Base-by-base conservation (phyloP, 2,888 invertebrate genomes). In the Diaprepes abbreviatus region DNA sequence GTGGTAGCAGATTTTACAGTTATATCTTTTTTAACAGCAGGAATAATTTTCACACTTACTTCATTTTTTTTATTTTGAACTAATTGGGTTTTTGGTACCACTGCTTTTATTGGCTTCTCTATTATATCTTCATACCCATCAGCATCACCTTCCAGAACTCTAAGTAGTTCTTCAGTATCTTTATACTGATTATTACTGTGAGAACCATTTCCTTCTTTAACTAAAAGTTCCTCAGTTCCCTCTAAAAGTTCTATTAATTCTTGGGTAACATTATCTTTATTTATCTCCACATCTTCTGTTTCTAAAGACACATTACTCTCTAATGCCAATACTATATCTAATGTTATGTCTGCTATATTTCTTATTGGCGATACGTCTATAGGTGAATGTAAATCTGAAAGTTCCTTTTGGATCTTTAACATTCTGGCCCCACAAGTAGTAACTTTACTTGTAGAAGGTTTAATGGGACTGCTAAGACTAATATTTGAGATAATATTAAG, bases 201-300 rank as follows among this genome's bases (percentile, higher is more conserved):
- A 28, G 14, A 12, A 31, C 1, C 4, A 14, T 40, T 24, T 21
- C 12, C 16, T 58, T 14, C 16, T 14, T 19, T 31, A 24, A n/a
- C 14, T 33, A 21, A 17, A 48, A 9, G 36, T 14, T 60, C 48
- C 9, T 50, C 48, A n/a, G 48, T 50, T 12, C 58, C 57, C 36
- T 63, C 68, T n/a, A 68, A 40, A 38, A 67, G 55, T 1, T 63
- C 57, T 19, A 68, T 50, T 7, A 68, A 38, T 16, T 68, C 68
- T 24, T 68, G 55, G n/a, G 68, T 63, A 12, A 35, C 28, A 50
- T 60, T 67, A 43, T 48, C n/a, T 7, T 50, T 50, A 1, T 54
- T 19, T 5, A 1, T 2, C 17, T 57, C 58, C 3, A 16, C 40
- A 19, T 9, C 9, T 4, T 52, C 5, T 14, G 12, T 7, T 31